These are phyloP conservation scores for Tribolium castaneum DNA, from an alignment of 1,140 invertebrate genomes.

Conservation along the genomic window DNA sequence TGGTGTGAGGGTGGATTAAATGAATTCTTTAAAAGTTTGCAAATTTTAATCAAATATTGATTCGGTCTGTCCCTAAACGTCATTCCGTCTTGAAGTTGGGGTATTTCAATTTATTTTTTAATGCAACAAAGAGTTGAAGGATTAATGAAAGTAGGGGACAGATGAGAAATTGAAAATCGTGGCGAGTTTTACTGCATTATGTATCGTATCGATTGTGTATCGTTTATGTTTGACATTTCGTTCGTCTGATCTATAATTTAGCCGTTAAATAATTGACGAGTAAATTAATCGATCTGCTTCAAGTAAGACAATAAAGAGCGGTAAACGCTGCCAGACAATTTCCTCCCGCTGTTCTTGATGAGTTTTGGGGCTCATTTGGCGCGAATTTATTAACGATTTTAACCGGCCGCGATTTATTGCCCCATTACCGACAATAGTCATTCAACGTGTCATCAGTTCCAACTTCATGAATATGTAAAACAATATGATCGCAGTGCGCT, in stretches of 20 bases:
- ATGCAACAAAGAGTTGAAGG: background rate
- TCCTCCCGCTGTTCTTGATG: background rate
- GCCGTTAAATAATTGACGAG: background rate
- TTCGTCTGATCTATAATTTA: background rate
- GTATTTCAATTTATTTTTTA: background rate
- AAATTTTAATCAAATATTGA: background rate
- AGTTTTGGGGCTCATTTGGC: background rate
- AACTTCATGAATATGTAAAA: background rate
- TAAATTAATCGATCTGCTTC: background rate
- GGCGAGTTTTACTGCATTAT: background rate
- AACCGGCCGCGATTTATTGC: background rate
- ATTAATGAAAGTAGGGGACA: background rate
- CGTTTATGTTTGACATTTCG: background rate
- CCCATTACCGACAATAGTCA: background rate
- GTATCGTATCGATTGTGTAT: background rate
- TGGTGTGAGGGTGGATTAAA: background rate
- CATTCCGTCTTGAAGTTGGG: background rate
- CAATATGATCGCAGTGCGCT: background rate
- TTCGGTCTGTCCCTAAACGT: background rate
- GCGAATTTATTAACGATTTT: background rate
- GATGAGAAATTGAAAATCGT: background rate
- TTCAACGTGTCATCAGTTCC: background rate
- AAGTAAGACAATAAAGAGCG: background rate
- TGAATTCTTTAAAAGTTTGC: background rate
- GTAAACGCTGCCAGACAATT: background rate